Conservation (phyloP, 2,113 vertebrate species). For the Phyllostomus hastatus region DNA sequence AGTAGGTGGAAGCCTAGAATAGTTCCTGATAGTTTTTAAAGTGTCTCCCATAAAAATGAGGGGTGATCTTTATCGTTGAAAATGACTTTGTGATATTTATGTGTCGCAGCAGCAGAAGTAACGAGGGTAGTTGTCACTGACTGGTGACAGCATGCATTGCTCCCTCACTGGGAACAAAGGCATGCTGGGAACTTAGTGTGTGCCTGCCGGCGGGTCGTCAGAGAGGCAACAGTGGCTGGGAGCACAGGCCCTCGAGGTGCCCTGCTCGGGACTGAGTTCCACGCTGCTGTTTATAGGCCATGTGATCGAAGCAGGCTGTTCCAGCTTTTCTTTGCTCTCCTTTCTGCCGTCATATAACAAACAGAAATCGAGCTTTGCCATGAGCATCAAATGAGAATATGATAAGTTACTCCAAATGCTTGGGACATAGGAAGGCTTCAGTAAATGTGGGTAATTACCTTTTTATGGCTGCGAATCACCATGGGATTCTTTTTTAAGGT, state of each 20-base stretch:
- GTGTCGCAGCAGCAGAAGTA: background rate
- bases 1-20: background rate
- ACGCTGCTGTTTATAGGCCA: background rate
- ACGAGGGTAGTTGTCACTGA: background rate
- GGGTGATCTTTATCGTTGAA: background rate
- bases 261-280: background rate
- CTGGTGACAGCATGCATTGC: background rate
- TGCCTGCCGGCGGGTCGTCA: background rate
- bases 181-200: background rate
- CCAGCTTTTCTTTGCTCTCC: background rate
- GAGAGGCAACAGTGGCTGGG: background rate
- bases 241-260: fast-evolving
- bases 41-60: background rate
- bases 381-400: background rate
- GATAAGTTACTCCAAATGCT: background rate
- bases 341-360: background rate
- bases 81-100: background rate
- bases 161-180: background rate
- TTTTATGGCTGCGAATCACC: background rate
- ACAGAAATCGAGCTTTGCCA: background rate
- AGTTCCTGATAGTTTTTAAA: background rate
- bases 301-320: background rate
- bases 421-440: background rate
- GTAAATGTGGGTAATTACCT: background rate
- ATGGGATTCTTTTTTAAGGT: background rate